Percentiles rank a stretch among this genome's conserved stretches.
phyloP scores from a whole-genome alignment of 2,888 invertebrate genomes.

The Lasioglossum pauxillum region DNA sequence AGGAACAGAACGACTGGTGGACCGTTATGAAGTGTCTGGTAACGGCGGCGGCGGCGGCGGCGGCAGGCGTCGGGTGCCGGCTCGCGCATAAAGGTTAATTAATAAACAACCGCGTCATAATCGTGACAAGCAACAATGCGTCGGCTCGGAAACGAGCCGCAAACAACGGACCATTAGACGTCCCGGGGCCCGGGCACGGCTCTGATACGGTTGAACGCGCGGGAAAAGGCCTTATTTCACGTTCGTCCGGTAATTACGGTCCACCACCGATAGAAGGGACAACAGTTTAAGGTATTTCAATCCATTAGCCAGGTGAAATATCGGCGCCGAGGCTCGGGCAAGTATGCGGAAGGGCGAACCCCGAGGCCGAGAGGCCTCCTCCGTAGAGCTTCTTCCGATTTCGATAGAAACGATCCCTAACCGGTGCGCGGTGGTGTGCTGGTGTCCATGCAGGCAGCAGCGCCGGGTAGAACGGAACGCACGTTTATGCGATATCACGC shows the following conservation, averaged over 20 bases:
- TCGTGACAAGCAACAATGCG: constrained; percentile 39
- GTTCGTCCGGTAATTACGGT: constrained; percentile 36
- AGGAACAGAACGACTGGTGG: constrained; percentile 4
- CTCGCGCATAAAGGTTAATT: constrained; percentile 41
- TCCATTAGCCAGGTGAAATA: constrained; percentile 54
- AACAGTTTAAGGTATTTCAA: constrained; percentile 47
- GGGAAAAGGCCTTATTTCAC: constrained; percentile 16
- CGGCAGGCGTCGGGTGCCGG: constrained; percentile 6
- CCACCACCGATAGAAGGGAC: not conserved
- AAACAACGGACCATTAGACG: constrained; percentile 17
- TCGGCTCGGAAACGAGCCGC: constrained; percentile 16
- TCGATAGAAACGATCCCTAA: constrained; percentile 59
- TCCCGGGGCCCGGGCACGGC: not conserved
- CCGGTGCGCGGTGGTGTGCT: not conserved
- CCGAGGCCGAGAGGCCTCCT: not conserved
- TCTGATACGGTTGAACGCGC: constrained; percentile 25
- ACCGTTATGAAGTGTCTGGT: constrained; percentile 20
- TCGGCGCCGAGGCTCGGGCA: constrained; percentile 38
- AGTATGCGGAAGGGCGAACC: constrained; percentile 66
- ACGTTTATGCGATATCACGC: constrained; percentile 72
- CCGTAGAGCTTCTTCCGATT: constrained; percentile 63
- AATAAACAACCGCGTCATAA: constrained; percentile 55
- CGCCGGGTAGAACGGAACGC: constrained; percentile 25
- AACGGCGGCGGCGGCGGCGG: not conserved
- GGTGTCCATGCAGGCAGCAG: not conserved